phyloP scores from a whole-genome alignment of 2,888 invertebrate species.

The Tenthredo mesomela region DNA sequence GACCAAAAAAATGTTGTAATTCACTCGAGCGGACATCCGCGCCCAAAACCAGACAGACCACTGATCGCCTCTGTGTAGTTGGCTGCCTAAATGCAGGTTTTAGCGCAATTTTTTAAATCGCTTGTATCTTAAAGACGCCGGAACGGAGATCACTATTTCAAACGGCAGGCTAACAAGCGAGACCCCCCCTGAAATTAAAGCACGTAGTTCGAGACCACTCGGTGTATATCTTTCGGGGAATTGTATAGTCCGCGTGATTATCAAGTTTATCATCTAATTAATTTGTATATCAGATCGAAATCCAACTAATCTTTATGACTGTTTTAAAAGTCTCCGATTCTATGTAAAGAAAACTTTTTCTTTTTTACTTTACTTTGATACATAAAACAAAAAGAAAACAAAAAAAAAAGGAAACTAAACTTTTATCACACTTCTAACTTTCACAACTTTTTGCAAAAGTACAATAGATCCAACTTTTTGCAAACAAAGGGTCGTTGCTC shows the following conservation, averaged over 20 bases:
- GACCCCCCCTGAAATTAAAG: too few species aligned
- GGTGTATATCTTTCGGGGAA: not conserved
- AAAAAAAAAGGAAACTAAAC: not conserved
- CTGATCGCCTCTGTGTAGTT: too few species aligned
- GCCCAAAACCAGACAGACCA: too few species aligned
- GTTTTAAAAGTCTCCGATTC: conserved; percentile 13
- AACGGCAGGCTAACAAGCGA: too few species aligned
- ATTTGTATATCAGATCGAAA: conserved; percentile 5
- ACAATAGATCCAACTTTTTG: conserved; percentile 33
- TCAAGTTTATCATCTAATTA: conserved; percentile 19
- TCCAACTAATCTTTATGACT: conserved; percentile 25
- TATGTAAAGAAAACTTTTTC: not conserved
- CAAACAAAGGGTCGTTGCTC: conserved; percentile 27
- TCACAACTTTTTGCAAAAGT: not conserved
- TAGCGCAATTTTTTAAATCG: too few species aligned
- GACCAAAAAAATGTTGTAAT: too few species aligned
- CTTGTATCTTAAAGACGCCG: too few species aligned
- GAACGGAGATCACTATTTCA: too few species aligned
- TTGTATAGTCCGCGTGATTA: not conserved
- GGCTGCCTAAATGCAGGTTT: too few species aligned
- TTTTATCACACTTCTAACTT: not conserved
- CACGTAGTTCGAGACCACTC: too few species aligned
- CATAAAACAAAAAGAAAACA: not conserved
- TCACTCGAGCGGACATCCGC: too few species aligned
- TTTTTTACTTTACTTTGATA: not conserved